These are phyloP conservation scores for Cyphomyrus plagiostoma DNA, from an alignment of 2,113 vertebrate species.

Conservation along the genomic window DNA sequence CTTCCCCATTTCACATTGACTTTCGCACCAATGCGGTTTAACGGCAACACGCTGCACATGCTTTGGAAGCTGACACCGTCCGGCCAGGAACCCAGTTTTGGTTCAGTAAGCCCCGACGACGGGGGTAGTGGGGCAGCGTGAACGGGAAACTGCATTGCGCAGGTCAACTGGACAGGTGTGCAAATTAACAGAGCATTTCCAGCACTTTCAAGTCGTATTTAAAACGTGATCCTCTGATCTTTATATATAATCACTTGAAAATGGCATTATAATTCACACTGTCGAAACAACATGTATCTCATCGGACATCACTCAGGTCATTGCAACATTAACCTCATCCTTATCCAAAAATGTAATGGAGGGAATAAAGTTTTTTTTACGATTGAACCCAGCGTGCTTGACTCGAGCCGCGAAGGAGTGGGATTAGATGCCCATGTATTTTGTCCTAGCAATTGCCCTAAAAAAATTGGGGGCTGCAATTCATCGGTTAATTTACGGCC, in stretches of 20 bases:
- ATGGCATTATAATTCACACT: neutral
- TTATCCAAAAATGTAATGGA: neutral
- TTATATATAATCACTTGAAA: neutral
- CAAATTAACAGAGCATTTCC: too few species aligned
- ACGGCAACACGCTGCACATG: neutral
- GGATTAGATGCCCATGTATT: neutral
- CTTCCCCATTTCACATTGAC: neutral
- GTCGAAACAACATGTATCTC: neutral
- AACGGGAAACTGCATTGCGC: neutral
- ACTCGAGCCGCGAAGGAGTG: neutral
- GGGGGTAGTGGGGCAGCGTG: neutral
- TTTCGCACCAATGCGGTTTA: neutral
- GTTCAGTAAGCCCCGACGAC: neutral
- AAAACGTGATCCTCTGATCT: neutral
- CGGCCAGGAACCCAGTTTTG: neutral
- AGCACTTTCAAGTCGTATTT: too few species aligned
- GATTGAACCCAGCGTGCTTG: neutral
- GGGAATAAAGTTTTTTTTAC: neutral
- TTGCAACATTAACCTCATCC: neutral
- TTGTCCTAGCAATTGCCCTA: neutral
- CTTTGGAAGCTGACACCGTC: neutral
- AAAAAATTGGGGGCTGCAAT: neutral
- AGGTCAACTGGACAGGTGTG: neutral
- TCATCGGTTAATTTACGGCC: neutral
- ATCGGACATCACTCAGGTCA: neutral